A percentile compares a stretch with the other conserved stretches of the same genome.
Evolutionary conservation across 1,140 invertebrate genomes (phyloP).

Genomic region (Papilio xuthus): DNA sequence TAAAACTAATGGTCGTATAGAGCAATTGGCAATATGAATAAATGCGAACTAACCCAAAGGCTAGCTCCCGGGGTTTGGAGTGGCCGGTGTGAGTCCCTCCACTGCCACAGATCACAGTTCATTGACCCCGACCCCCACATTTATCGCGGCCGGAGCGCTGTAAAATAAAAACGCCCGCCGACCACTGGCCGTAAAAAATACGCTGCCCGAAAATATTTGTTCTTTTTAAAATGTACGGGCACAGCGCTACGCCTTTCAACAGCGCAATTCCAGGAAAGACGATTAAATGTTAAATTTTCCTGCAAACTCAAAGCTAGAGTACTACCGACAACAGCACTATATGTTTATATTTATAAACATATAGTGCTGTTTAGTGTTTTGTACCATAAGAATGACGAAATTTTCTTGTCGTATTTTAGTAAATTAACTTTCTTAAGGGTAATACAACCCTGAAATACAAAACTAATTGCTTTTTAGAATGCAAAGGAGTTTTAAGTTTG

Average conservation of each 20-base stretch:
- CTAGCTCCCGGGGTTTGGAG: neutral
- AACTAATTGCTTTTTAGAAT: no score
- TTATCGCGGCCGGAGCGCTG: slow-evolving; percentile 27
- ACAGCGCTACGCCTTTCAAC: slow-evolving; percentile 4
- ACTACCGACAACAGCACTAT: no score
- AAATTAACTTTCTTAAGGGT: no score
- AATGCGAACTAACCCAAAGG: slow-evolving; percentile 9
- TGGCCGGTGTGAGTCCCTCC: slow-evolving; percentile 19
- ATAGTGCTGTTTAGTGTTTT: no score
- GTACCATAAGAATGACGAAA: no score
- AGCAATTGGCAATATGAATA: slow-evolving; percentile 11
- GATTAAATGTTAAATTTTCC: slow-evolving; percentile 4
- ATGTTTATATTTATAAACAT: no score
- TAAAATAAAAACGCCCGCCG: slow-evolving; percentile 34
- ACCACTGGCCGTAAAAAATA: slow-evolving; percentile 32
- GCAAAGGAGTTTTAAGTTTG: no score
- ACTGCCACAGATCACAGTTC: slow-evolving; percentile 9
- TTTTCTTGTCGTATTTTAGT: no score
- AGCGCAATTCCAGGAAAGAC: neutral
- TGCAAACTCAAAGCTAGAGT: neutral
- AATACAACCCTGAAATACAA: no score
- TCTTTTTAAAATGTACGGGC: slow-evolving; percentile 19
- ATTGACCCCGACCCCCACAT: slow-evolving; percentile 25
- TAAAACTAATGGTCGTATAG: neutral
- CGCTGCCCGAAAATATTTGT: slow-evolving; percentile 29